Evolutionary conservation across 2,797 vertebrate species (phyloP).

Genomic region (Thripadectes ignobilis): DNA sequence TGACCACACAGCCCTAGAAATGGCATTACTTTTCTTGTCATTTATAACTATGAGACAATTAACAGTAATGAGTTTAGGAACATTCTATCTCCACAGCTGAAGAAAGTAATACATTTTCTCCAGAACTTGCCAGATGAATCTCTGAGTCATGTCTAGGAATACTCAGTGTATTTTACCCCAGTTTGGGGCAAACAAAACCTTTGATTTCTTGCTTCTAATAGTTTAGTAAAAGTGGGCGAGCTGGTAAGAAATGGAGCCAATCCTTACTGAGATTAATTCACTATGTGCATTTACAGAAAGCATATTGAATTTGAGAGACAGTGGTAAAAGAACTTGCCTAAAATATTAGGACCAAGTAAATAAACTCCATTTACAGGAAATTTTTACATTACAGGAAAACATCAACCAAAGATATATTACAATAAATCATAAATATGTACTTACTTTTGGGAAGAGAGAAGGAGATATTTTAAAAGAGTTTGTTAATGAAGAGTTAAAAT

Average conservation of each 20-base stretch:
- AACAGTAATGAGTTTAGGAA: neutral
- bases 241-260: neutral
- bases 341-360: neutral
- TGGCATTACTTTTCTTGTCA: neutral
- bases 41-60: neutral
- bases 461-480: neutral
- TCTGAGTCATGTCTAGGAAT: neutral
- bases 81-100: neutral
- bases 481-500: neutral
- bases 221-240: neutral
- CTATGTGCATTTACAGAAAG: neutral
- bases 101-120: neutral
- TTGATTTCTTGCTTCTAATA: neutral
- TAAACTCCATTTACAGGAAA: neutral
- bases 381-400: neutral
- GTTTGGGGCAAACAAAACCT: neutral
- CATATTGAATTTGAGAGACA: neutral
- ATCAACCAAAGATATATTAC: neutral
- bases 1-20: slow-evolving; percentile 9
- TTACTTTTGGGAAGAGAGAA: neutral
- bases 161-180: neutral
- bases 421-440: neutral
- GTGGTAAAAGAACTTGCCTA: neutral
- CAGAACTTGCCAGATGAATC: neutral
- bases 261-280: neutral